Percentiles rank a stretch among this genome's conserved stretches.
phyloP scores from a whole-genome alignment of 2,113 vertebrate genomes.

The Crotalus tigris region DNA sequence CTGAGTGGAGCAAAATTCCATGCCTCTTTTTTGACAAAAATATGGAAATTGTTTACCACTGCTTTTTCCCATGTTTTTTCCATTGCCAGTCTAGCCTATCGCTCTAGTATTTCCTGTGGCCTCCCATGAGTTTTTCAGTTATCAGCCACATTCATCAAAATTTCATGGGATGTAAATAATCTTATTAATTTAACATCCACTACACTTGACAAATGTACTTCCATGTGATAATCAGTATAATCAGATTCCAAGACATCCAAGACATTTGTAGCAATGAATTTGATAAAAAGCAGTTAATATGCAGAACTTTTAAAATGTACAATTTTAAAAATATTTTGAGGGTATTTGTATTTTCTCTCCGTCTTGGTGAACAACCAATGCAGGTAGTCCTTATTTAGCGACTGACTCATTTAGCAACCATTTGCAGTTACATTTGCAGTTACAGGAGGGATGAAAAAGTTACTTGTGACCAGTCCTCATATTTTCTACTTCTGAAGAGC shows the following conservation, averaged over 20 bases:
- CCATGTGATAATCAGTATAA: not conserved
- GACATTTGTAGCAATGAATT: not conserved
- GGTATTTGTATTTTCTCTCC: not conserved
- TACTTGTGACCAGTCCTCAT: not conserved
- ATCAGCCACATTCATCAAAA: not conserved
- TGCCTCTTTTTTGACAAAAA: not conserved
- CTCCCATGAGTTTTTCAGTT: not conserved
- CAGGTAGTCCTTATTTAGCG: not conserved
- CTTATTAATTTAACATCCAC: not conserved
- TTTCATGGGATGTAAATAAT: not conserved
- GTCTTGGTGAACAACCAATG: not conserved
- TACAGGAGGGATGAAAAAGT: not conserved
- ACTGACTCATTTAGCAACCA: not conserved
- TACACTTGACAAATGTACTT: not conserved
- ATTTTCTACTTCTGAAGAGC: not conserved
- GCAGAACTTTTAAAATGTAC: not conserved
- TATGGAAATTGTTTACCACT: not conserved
- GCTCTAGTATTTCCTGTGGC: not conserved
- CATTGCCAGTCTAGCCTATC: not conserved
- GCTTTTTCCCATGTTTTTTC: not conserved
- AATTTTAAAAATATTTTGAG: not conserved
- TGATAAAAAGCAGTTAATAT: not conserved
- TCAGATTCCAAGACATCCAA: not conserved
- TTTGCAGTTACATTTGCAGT: not conserved
- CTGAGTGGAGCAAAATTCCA: not conserved